These are phyloP conservation scores for Lasioglossum baleicum DNA, from an alignment of 1,140 invertebrate genomes.

Conservation along the genomic window DNA sequence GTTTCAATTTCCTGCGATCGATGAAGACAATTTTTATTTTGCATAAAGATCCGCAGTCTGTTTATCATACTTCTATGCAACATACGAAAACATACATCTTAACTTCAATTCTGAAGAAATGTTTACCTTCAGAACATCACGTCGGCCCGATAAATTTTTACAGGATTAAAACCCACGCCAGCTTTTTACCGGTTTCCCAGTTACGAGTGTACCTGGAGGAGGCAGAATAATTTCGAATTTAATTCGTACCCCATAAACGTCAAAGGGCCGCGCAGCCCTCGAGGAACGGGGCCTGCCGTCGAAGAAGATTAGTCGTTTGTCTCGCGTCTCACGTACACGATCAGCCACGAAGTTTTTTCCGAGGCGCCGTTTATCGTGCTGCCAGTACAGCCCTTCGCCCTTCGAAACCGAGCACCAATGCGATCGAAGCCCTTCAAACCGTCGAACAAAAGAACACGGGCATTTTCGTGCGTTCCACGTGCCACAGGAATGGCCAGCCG, in stretches of 20 bases:
- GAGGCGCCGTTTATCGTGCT: conserved; percentile 41
- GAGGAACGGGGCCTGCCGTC: background rate
- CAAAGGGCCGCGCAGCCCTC: conserved; percentile 9
- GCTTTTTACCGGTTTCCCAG: too few relatives aligned
- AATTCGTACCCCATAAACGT: conserved; percentile 10
- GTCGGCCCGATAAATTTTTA: too few relatives aligned
- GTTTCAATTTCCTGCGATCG: too few relatives aligned
- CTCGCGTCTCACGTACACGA: conserved; percentile 65
- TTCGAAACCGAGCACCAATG: conserved; percentile 25
- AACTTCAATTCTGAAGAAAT: too few relatives aligned
- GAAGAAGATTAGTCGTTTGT: conserved; percentile 55
- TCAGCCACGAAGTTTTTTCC: conserved; percentile 48
- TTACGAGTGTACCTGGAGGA: background rate
- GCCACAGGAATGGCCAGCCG: conserved; percentile 34
- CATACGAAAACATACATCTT: too few relatives aligned
- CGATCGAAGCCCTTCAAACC: conserved; percentile 29
- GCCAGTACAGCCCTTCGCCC: conserved; percentile 20
- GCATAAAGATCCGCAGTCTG: too few relatives aligned
- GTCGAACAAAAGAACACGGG: conserved; percentile 42
- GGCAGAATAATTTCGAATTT: conserved; percentile 21
- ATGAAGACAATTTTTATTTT: too few relatives aligned
- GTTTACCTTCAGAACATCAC: too few relatives aligned
- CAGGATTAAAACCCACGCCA: too few relatives aligned
- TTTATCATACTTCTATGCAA: too few relatives aligned
- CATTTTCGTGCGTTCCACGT: conserved; percentile 62